Evolutionary conservation across 2,113 vertebrate genomes (phyloP).

Genomic region (Larimichthys polyactis): DNA sequence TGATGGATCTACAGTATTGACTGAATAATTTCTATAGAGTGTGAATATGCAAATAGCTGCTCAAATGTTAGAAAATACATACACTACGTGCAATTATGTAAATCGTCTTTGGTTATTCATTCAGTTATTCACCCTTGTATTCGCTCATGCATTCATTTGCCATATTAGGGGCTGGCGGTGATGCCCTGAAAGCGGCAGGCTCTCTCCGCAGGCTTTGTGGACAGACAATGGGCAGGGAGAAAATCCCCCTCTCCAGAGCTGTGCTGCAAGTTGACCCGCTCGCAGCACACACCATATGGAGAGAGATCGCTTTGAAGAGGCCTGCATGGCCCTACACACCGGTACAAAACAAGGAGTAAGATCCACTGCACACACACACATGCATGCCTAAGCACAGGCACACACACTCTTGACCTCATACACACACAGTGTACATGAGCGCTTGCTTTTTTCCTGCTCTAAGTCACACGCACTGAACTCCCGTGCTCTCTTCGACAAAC

Average conservation of each 20-base stretch:
- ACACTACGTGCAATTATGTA: conserved; percentile 85
- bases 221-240: conserved; percentile 71
- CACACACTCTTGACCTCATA: conserved; percentile 28
- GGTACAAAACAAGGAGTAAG: conserved; percentile 12
- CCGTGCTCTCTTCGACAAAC: neutral
- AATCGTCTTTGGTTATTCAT: conserved; percentile 85
- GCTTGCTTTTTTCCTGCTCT: conserved; percentile 31
- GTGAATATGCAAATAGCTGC: conserved; percentile 82
- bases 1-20: conserved; percentile 80
- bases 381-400: conserved; percentile 1
- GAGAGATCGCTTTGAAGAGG: conserved; percentile 69
- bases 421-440: neutral
- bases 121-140: conserved; percentile 83
- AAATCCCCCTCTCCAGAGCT: conserved; percentile 56
- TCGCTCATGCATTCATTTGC: conserved; percentile 85
- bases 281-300: conserved; percentile 55
- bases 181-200: conserved; percentile 69
- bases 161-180: conserved; percentile 77
- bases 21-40: conserved; percentile 84
- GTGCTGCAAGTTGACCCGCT: conserved; percentile 66
- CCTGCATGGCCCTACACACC: conserved; percentile 24
- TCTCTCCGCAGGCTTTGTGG: conserved; percentile 72
- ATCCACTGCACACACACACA: conserved; percentile 3
- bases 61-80: conserved; percentile 81
- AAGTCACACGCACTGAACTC: conserved; percentile 21